Evolutionary conservation across 64 coral and sea anemone genomes (phyloP).

Genomic region (Dendronephthya gigantea): DNA sequence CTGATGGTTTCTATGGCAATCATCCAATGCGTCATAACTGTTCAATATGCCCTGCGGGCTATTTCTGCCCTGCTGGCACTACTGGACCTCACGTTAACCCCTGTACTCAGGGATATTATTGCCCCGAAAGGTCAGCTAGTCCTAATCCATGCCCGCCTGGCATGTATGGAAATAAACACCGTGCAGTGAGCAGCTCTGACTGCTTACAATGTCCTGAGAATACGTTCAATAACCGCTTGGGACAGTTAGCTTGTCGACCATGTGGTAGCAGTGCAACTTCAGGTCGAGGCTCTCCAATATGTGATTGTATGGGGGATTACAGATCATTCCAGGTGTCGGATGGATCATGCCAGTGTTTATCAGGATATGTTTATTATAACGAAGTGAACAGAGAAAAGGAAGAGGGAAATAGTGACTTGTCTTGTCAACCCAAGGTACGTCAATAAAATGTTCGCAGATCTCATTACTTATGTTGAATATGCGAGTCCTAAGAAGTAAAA

Average conservation of each 20-base stretch:
- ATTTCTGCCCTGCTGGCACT: slow-evolving; percentile 58
- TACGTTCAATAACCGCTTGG: slow-evolving; percentile 52
- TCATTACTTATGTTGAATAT: not conserved
- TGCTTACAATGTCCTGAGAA: slow-evolving; percentile 53
- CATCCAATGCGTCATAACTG: slow-evolving; percentile 50
- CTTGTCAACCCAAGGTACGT: slow-evolving; percentile 71
- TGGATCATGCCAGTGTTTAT: slow-evolving; percentile 60
- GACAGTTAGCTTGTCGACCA: slow-evolving; percentile 57
- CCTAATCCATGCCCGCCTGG: slow-evolving; percentile 64
- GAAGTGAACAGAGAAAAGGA: slow-evolving; percentile 31
- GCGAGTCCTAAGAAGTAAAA: no score
- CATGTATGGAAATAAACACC: slow-evolving; percentile 50
- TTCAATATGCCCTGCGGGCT: slow-evolving; percentile 57
- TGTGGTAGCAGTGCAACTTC: slow-evolving; percentile 82
- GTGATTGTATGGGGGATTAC: slow-evolving; percentile 59
- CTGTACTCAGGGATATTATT: slow-evolving; percentile 65
- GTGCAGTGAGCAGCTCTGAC: slow-evolving; percentile 56
- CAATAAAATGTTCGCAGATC: not conserved
- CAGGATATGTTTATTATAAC: slow-evolving; percentile 71
- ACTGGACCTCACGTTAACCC: slow-evolving; percentile 63
- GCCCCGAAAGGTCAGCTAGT: slow-evolving; percentile 35
- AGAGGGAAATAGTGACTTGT: slow-evolving; percentile 86
- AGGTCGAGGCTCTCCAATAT: slow-evolving; percentile 36
- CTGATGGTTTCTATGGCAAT: slow-evolving; percentile 58
- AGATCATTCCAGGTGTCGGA: slow-evolving; percentile 80